Percentiles rank a stretch among this genome's conserved stretches.
phyloP scores from a whole-genome alignment of 2,113 vertebrate species.

The Physeter macrocephalus region DNA sequence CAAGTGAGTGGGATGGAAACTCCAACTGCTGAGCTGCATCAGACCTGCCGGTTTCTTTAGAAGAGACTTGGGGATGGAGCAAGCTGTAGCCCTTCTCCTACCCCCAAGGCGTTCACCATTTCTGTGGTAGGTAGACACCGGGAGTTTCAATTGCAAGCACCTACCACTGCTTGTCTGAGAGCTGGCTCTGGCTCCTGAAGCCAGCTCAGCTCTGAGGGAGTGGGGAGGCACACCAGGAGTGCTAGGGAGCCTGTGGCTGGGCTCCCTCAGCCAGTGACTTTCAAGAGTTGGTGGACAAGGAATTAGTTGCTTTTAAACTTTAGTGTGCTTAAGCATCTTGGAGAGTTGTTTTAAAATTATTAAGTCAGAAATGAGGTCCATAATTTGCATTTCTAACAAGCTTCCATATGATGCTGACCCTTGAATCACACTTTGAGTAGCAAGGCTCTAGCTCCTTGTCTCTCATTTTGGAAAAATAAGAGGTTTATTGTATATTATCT shows the following conservation, averaged over 20 bases:
- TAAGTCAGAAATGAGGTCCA: neutral
- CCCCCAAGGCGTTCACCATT: neutral
- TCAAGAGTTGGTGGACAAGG: neutral
- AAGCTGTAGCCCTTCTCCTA: neutral
- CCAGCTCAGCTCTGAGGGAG: neutral
- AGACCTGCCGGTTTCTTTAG: neutral
- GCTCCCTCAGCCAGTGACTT: neutral
- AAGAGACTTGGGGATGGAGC: neutral
- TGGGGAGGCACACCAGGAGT: neutral
- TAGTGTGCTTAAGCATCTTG: neutral
- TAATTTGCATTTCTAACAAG: neutral
- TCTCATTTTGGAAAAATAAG: neutral
- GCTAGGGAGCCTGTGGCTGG: neutral
- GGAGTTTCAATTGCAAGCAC: neutral
- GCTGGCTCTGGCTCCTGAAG: neutral
- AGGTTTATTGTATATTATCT: neutral
- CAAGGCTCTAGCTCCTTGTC: neutral
- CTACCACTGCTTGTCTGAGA: neutral
- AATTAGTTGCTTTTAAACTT: neutral
- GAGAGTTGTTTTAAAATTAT: constrained; percentile 3
- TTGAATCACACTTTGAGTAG: neutral
- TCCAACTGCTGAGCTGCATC: neutral
- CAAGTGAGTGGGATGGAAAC: neutral
- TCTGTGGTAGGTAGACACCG: neutral
- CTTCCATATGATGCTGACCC: neutral